These are phyloP conservation scores for Himalopsyche tibetana DNA, from an alignment of 2,888 invertebrate species.

Conservation along the genomic window DNA sequence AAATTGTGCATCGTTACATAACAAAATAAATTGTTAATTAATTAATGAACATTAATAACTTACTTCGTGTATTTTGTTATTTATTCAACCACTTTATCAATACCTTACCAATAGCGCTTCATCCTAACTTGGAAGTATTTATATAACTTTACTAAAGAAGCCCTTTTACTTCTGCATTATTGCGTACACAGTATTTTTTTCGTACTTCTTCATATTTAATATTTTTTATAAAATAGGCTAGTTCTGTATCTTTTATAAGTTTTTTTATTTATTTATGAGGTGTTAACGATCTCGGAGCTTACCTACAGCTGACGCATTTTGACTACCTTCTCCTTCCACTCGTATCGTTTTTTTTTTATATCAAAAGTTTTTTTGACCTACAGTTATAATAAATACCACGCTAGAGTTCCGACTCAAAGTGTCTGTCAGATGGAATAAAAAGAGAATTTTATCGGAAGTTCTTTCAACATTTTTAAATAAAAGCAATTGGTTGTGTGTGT, in stretches of 20 bases:
- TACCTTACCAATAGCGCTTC: no score
- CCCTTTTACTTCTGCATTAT: no score
- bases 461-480: background rate
- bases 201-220: no score
- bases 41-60: no score
- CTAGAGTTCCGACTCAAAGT: background rate
- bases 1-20: no score
- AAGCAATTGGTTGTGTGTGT: background rate
- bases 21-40: no score
- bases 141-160: no score
- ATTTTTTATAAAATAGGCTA: no score
- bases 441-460: background rate
- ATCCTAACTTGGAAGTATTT: no score
- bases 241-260: background rate
- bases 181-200: no score
- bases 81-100: no score
- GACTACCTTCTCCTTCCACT: background rate
- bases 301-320: conserved; percentile 11
- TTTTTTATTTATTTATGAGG: conserved; percentile 13
- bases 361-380: background rate
- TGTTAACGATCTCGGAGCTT: conserved; percentile 7
- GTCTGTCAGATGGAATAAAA: background rate
- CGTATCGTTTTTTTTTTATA: background rate
- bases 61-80: no score
- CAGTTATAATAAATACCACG: background rate